phyloP scores from a whole-genome alignment of 2,888 invertebrate species.

The Hylaea fasciaria region DNA sequence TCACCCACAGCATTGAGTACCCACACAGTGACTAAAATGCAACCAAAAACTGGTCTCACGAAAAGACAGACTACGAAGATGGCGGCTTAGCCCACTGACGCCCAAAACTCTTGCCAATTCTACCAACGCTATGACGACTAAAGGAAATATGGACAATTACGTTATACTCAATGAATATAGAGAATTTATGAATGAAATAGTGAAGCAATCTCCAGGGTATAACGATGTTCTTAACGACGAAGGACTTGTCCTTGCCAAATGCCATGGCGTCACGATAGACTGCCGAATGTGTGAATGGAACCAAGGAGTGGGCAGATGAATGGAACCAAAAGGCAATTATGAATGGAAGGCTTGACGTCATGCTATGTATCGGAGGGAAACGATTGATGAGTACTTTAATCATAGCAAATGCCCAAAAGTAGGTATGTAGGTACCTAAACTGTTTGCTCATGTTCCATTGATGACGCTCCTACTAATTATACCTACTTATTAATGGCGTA shows the following conservation, averaged over 20 bases:
- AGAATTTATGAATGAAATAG: slow-evolving; percentile 20
- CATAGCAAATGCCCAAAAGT: background rate
- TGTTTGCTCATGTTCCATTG: background rate
- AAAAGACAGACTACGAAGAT: background rate
- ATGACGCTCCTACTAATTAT: slow-evolving; percentile 2
- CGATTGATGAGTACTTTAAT: slow-evolving; percentile 7
- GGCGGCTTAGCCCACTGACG: slow-evolving; percentile 18
- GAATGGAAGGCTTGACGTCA: slow-evolving; percentile 27
- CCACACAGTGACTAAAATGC: too few relatives aligned
- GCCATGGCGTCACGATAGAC: slow-evolving; percentile 19
- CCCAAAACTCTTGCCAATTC: slow-evolving; percentile 14
- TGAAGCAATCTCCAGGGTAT: slow-evolving; percentile 23
- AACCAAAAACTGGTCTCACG: slow-evolving; percentile 8
- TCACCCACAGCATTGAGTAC: slow-evolving; percentile 24
- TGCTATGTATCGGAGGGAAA: background rate
- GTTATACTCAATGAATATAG: slow-evolving; percentile 2
- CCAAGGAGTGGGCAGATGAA: slow-evolving; percentile 31
- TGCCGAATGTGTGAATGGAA: slow-evolving; percentile 22
- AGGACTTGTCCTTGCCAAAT: slow-evolving; percentile 32
- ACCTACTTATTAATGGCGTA: too few relatives aligned
- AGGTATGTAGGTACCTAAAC: too few relatives aligned
- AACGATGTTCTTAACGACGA: slow-evolving; percentile 16
- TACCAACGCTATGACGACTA: background rate
- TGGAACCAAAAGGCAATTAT: slow-evolving; percentile 23
- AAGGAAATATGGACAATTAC: slow-evolving; percentile 9